Evolutionary conservation across 2,888 invertebrate genomes (phyloP), one percentile per base, ranked within the genome.

Genomic region (Cataglyphis cursor): DNA sequence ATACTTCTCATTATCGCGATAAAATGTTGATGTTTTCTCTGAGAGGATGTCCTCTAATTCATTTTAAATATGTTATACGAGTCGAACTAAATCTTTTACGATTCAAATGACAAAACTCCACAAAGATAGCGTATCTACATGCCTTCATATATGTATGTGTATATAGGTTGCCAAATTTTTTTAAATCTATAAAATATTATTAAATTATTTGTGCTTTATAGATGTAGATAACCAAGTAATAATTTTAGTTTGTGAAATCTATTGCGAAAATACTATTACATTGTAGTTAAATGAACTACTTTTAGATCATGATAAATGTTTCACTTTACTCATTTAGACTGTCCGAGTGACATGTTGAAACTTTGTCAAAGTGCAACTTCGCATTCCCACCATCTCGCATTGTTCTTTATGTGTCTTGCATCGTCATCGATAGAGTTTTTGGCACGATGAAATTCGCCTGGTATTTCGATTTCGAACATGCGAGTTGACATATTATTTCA

Each of bases 381-480:
- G 70, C 70, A 51, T 31, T 51, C 51, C 15, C 28, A 12, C n/a
- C n/a, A n/a, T 21, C 21, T 51, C 8, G 51, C 31, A 15, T 21
- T 9, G 51, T 21, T 35, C 70, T 54, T 54, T 51, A 18, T 70
- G 54, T 54, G 35, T 59, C 24, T 38, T 24, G 12, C 38, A 59
- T 28, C 59, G 28, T 65, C 8, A 48, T 75, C 66, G 35, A 51
- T 65, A 51, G 21, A 18, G 24, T 51, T 75, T 35, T 93, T 93
- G 93, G 92, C 93, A 93, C 93, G 92, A 93, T 91, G 91, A 93
- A 92, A 90, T 74, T 90, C 84, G 74, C 78, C 88, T 90, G 44
- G 90, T 93, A 92, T 93, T 90, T 93, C 90, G 90, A 91, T 91
- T 92, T 90, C 88, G 89, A 88, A 92, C 91, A 88, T 91, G 90